Base-by-base conservation (phyloP, 2,888 invertebrate genomes). In the Steromphala cineraria region DNA sequence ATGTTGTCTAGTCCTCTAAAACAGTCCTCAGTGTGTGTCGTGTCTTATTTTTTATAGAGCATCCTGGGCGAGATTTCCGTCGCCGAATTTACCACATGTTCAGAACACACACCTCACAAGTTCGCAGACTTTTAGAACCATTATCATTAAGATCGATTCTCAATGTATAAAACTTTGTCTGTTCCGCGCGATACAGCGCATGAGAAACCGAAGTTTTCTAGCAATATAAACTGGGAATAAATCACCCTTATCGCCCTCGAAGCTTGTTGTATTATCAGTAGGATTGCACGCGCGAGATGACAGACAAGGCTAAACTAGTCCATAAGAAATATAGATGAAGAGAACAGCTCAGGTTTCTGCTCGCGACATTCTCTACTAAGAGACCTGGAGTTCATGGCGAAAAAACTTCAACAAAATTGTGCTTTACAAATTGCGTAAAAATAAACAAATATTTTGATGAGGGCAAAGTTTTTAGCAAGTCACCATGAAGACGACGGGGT, bases 381-480 rank as follows among this genome's bases (percentile, higher is more conserved):
- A 36, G 71, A 71, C 40, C 40, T 19, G 31, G 10, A 36, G 71
- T 31, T 71, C 71, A 71, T 40, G 17, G 1, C 28, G 17, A 31
- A 28, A 71, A 71, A 71, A 40, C 71, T 10, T 46, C 46, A 17
- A 40, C 19, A 71, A 71, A 71, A 31, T 71, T 40, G 40, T 71
- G 36, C 36, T 71, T 71, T 71, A 71, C 40, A 71, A 31, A 71
- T 71, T 71, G 40, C 40, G 28, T 71, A 71, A 40, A 71, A 71
- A 71, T 71, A 71, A 71, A 71, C 71, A 71, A 71, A 71, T 31
- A 71, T 71, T 31, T 71, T 40, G 36, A 71, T 71, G 71, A 71
- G 36, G 31, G 31, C 71, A 40, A 19, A 71, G 36, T 31, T 71
- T 28, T 71, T 31, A 71, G 40, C 71, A 71, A 28, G 71, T 40